Evolutionary conservation across 2,888 invertebrate genomes (phyloP).

Genomic region (Scrobipalpa costella): DNA sequence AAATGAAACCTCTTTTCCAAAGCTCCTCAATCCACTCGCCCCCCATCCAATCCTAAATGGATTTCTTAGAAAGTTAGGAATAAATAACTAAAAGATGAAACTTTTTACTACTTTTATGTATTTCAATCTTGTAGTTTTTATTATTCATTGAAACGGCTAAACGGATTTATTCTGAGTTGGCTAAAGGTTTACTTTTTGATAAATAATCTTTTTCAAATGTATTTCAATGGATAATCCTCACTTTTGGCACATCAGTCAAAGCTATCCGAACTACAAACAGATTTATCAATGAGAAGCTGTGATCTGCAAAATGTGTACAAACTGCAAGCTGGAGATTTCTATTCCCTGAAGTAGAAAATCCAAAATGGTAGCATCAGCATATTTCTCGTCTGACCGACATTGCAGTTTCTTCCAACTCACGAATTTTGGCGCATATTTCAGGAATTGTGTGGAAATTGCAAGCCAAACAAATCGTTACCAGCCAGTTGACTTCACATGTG

Average conservation of each 20-base stretch:
- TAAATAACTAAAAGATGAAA: not conserved
- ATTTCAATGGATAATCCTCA: too few species aligned
- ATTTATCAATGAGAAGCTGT: not conserved
- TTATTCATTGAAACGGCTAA: not conserved
- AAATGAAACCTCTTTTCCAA: constrained; percentile 4
- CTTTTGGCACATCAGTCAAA: too few species aligned
- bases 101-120: not conserved
- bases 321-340: not conserved
- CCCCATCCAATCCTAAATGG: not conserved
- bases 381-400: not conserved
- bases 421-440: not conserved
- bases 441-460: not conserved
- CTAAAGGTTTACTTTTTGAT: not conserved
- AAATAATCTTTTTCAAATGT: not conserved
- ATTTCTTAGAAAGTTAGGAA: constrained; percentile 6
- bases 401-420: not conserved
- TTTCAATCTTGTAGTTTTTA: not conserved
- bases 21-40: constrained; percentile 7
- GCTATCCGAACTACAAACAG: too few species aligned
- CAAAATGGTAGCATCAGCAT: not conserved
- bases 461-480: not conserved
- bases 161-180: not conserved
- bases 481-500: not conserved
- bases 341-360: not conserved
- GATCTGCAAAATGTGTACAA: not conserved